Base-by-base conservation (phyloP, 2,888 invertebrate species). In the Proisotoma minuta region DNA sequence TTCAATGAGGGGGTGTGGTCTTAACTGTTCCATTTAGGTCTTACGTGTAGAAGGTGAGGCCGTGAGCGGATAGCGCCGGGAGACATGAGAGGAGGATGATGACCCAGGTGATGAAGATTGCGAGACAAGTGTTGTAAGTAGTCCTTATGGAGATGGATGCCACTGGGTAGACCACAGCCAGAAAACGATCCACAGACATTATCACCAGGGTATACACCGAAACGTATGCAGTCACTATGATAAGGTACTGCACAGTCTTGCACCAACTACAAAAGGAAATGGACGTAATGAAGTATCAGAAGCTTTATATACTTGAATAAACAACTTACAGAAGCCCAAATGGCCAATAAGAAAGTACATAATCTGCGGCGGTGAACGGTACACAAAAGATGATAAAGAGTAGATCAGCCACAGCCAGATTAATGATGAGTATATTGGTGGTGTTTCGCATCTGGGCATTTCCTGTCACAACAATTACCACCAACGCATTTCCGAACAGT, bases 151-250 rank as follows among this genome's bases (percentile, higher is more conserved):
- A 87, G 85, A 91, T 91, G 54, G 91, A 91, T 0, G 87, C 84
- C 71, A 95, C 89, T 2, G 95, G 94, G 78, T 92, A 91, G 1
- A 94, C 94, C 1, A 96, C 95, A 28, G 95, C 95, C 78, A 96
- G 83, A 77, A 91, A 96, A 69, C 84, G 77, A 78, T 96, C 95
- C 61, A 94, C 79, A 4, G 92, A 92, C 94, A 96, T 95, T 68
- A 95, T 83, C 1, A 95, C 93, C 52, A 96, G 81, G 0, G 94
- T 95, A 79, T 94, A 95, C 3, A 95, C 92, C 74, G 92, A 92
- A 60, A 91, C 91, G 76, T 92, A 94, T 27, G 93, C 94, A 24
- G 92, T 92, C 40, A 93, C 92, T 63, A 91, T 90, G 71, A 91
- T 90, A 76, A 93, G 84, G 77, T 94, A 95, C 77, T 94, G 92